Conservation (phyloP, 2,888 invertebrate genomes). For the Gastrophysa polygoni region DNA sequence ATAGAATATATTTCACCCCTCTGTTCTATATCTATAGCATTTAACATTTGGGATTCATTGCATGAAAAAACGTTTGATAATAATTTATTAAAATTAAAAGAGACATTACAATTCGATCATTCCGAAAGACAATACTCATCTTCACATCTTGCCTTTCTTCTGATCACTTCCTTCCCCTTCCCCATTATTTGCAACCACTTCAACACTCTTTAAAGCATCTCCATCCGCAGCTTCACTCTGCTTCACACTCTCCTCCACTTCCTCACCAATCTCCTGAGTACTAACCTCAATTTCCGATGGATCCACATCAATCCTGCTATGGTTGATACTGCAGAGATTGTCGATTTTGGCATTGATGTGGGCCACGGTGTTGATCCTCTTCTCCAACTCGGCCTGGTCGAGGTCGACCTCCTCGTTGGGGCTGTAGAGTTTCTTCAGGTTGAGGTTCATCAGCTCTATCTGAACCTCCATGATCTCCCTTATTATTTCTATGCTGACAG, state of each 20-base stretch:
- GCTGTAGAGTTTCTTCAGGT: conserved; percentile 62
- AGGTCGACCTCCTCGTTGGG: conserved; percentile 14
- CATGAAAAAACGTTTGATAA: too few relatives aligned
- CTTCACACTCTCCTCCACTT: background rate
- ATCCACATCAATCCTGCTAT: background rate
- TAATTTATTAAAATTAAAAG: too few relatives aligned
- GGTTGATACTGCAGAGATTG: conserved; percentile 13
- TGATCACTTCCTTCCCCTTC: background rate
- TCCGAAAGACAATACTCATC: too few relatives aligned
- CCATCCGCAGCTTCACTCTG: background rate
- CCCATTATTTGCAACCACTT: background rate
- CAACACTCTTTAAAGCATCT: background rate
- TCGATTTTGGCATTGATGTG: conserved; percentile 44
- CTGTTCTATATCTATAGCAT: too few relatives aligned
- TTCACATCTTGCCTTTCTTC: too few relatives aligned
- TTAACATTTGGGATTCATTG: too few relatives aligned
- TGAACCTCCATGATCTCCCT: conserved; percentile 68
- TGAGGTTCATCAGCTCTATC: conserved; percentile 67
- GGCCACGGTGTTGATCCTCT: conserved; percentile 41
- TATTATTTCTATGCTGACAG: conserved; percentile 56
- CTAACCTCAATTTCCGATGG: background rate
- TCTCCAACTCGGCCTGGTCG: conserved; percentile 24
- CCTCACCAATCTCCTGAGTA: background rate
- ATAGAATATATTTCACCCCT: too few relatives aligned
- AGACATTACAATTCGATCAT: too few relatives aligned